Conservation (phyloP, 2,113 vertebrate species). For the Poecile atricapillus region DNA sequence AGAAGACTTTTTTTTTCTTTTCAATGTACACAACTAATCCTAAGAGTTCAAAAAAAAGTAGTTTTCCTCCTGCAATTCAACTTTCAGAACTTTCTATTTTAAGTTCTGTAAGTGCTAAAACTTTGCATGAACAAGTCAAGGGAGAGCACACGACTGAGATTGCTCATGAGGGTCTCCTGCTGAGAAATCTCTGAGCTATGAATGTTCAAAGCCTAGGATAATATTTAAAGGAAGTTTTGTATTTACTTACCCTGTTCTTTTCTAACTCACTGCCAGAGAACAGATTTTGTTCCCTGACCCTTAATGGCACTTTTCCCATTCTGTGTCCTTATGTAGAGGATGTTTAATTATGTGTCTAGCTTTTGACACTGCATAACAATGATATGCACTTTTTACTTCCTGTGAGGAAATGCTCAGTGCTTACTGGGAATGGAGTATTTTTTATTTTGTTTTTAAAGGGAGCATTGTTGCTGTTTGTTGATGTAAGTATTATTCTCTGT, state of each 20-base stretch:
- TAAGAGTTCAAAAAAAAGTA: background rate
- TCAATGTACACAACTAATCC: background rate
- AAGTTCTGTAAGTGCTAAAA: background rate
- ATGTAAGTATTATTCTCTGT: background rate
- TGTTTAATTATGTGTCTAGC: constrained; percentile 13
- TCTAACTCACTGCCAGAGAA: background rate
- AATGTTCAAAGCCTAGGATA: background rate
- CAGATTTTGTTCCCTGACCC: background rate
- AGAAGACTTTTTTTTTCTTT: background rate
- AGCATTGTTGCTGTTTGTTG: background rate
- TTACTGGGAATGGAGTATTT: background rate
- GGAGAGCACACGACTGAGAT: background rate
- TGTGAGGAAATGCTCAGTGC: constrained; percentile 2
- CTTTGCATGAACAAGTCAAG: background rate
- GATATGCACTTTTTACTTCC: constrained; percentile 1
- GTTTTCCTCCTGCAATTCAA: background rate
- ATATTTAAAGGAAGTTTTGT: background rate
- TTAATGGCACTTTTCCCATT: background rate
- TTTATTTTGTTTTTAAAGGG: background rate
- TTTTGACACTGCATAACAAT: constrained; percentile 7
- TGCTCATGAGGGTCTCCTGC: background rate
- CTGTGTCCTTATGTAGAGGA: background rate
- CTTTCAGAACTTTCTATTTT: background rate
- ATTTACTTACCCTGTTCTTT: background rate
- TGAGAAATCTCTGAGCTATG: background rate